A percentile compares a stretch with the other conserved stretches of the same genome.
These are phyloP conservation scores for Chloropsis hardwickii DNA, from an alignment of 2,113 vertebrate species.

Conservation along the genomic window DNA sequence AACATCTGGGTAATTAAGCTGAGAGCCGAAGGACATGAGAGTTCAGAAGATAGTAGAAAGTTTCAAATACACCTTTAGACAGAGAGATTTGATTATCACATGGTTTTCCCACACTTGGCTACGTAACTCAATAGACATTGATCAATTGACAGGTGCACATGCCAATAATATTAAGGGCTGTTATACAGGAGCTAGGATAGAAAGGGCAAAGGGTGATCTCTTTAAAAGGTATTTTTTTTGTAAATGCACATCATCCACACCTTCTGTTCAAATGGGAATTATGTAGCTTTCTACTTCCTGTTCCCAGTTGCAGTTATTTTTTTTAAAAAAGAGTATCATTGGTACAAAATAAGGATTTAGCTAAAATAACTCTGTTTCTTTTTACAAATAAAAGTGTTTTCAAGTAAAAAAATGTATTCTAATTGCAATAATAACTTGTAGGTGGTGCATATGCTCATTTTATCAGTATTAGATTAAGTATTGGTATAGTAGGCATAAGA, in stretches of 20 bases:
- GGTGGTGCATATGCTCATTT: not conserved
- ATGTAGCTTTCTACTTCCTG: not conserved
- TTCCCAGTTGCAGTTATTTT: not conserved
- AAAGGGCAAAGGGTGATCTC: not conserved
- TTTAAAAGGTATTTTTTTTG: not conserved
- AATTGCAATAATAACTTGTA: not conserved
- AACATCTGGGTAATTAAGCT: conserved; percentile 36
- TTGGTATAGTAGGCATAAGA: not conserved
- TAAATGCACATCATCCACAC: not conserved
- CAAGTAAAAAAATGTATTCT: not conserved
- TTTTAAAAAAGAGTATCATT: not conserved
- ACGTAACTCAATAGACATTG: not conserved
- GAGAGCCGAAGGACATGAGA: not conserved
- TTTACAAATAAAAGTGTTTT: not conserved
- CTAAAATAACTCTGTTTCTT: not conserved
- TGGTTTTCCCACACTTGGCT: not conserved
- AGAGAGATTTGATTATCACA: conserved; percentile 22
- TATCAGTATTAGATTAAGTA: not conserved
- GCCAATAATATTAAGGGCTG: not conserved
- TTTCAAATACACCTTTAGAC: not conserved
- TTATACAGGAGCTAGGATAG: not conserved
- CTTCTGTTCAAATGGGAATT: not conserved
- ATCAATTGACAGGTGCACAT: not conserved
- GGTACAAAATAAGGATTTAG: not conserved
- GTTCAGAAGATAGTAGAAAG: not conserved